These are phyloP conservation scores for Halichoerus grypus DNA, from an alignment of 2,113 vertebrate species.

Conservation along the genomic window DNA sequence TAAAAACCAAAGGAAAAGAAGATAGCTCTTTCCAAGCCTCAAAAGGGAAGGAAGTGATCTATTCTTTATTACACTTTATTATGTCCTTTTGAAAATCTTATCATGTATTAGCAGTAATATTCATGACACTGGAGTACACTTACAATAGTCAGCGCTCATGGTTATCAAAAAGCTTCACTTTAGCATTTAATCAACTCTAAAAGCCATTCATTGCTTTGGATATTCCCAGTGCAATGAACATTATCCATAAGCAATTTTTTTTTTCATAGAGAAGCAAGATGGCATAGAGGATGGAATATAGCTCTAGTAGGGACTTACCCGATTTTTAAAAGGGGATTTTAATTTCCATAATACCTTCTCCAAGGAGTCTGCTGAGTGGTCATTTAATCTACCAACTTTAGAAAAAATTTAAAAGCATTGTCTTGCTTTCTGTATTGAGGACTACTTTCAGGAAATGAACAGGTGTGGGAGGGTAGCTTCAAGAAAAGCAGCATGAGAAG, in stretches of 20 bases:
- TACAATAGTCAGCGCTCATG: constrained; percentile 75
- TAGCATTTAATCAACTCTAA: constrained; percentile 84
- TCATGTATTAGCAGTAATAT: constrained; percentile 83
- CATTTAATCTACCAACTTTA: constrained; percentile 50
- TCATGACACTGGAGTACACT: constrained; percentile 81
- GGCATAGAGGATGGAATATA: constrained; percentile 54
- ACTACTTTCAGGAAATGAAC: constrained; percentile 52
- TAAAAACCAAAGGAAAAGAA: constrained; percentile 73
- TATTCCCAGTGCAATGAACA: constrained; percentile 77
- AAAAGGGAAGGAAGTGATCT: constrained; percentile 78
- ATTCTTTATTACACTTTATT: constrained; percentile 79
- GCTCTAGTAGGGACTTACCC: constrained; percentile 44
- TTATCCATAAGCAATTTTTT: constrained; percentile 73
- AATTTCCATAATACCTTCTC: constrained; percentile 80
- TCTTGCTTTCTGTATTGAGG: constrained; percentile 36
- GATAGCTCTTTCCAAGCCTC: constrained; percentile 76
- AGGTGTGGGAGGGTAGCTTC: background rate
- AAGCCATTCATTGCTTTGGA: constrained; percentile 80
- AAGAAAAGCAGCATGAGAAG: background rate
- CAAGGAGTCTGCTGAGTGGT: constrained; percentile 48
- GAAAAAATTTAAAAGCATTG: constrained; percentile 55
- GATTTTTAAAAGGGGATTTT: constrained; percentile 76
- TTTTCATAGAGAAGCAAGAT: constrained; percentile 52
- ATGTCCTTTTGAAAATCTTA: constrained; percentile 83
- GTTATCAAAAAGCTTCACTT: constrained; percentile 81